Conservation (phyloP, 2,113 vertebrate species). For the Ondatra zibethicus region DNA sequence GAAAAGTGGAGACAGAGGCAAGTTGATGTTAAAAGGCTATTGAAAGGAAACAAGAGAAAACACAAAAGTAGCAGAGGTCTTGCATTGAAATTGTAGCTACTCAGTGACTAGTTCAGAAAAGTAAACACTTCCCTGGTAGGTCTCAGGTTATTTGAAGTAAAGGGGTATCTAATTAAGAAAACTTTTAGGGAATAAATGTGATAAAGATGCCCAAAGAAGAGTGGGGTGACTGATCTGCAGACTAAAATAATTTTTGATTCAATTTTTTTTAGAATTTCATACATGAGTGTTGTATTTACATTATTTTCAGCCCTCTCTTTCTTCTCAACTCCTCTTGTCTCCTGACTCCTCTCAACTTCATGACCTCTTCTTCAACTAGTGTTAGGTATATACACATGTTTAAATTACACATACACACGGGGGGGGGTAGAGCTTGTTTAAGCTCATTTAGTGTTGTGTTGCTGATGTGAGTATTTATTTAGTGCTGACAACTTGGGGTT, state of each 20-base stretch:
- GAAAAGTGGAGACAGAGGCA: background rate
- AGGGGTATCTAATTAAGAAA: background rate
- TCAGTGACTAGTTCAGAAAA: background rate
- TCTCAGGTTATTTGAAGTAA: background rate
- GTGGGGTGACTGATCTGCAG: background rate
- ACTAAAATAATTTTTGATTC: background rate
- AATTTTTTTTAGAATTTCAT: background rate
- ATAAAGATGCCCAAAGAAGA: background rate
- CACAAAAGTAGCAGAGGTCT: background rate
- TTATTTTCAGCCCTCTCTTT: background rate
- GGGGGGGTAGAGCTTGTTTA: background rate
- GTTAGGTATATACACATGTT: background rate
- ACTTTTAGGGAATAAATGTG: background rate
- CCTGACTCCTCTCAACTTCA: background rate
- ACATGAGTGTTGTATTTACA: background rate
- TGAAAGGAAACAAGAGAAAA: background rate
- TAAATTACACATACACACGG: background rate
- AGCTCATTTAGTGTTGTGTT: background rate
- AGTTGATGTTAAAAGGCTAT: background rate
- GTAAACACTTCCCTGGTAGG: background rate
- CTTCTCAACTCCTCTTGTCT: background rate
- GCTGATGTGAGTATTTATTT: background rate
- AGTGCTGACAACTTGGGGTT: background rate
- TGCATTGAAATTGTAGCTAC: background rate
- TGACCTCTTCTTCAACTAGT: background rate